Conservation (phyloP, 2,888 invertebrate genomes). For the Caenorhabditis drosophilae region DNA sequence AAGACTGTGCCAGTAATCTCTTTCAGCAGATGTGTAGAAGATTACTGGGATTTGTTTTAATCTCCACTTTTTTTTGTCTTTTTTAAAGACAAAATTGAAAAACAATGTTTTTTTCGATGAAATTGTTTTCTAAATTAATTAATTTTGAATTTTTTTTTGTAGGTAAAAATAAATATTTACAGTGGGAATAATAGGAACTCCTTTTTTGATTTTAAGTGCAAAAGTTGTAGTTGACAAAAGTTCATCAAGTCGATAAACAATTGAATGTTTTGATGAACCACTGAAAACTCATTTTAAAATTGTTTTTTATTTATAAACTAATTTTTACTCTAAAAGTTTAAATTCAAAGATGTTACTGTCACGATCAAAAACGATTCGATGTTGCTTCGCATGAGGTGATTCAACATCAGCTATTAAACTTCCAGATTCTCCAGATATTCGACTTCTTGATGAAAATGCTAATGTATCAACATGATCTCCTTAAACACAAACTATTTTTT, state of each 20-base stretch:
- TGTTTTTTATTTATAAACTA: too few relatives aligned
- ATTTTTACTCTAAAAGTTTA: slow-evolving; percentile 51
- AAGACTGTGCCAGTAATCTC: slow-evolving; percentile 52
- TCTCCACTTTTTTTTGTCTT: slow-evolving; percentile 64
- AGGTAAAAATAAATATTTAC: slow-evolving; percentile 6
- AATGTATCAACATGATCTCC: slow-evolving; percentile 25
- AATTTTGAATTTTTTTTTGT: slow-evolving; percentile 1
- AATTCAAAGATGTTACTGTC: slow-evolving; percentile 54
- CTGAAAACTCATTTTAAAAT: slow-evolving; percentile 27
- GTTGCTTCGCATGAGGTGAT: slow-evolving; percentile 52
- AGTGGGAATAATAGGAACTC: slow-evolving; percentile 40
- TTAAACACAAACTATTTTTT: slow-evolving; percentile 4
- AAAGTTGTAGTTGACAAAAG: slow-evolving; percentile 41
- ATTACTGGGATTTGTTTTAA: slow-evolving; percentile 53
- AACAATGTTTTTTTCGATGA: slow-evolving; percentile 50
- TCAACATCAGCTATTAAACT: slow-evolving; percentile 44
- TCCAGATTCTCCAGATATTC: slow-evolving; percentile 41
- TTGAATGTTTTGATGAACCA: slow-evolving; percentile 41
- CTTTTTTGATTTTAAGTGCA: slow-evolving; percentile 45
- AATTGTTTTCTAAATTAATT: slow-evolving; percentile 1
- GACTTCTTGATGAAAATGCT: slow-evolving; percentile 30
- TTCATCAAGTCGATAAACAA: slow-evolving; percentile 56
- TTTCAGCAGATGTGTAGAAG: slow-evolving; percentile 42
- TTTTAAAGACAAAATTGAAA: slow-evolving; percentile 64
- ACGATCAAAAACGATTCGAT: slow-evolving; percentile 55